A percentile compares a stretch with the other conserved stretches of the same genome.
These are phyloP conservation scores for Clavelina lepadiformis DNA, from an alignment of 23 tunicate genomes.

Conservation along the genomic window DNA sequence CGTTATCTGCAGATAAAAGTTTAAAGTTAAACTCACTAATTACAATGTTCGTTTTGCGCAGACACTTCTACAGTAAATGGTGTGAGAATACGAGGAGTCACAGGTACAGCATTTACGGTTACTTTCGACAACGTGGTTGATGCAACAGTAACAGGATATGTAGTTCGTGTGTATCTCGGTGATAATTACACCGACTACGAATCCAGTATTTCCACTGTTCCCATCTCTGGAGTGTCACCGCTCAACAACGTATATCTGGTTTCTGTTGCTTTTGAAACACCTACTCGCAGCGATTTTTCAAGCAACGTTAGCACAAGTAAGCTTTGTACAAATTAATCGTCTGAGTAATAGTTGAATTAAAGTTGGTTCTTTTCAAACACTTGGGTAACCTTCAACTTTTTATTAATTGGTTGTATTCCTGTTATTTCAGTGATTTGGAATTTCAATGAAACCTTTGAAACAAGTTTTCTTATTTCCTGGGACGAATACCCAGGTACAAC, in stretches of 20 bases:
- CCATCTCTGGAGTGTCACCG: slow-evolving; percentile 12
- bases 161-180: slow-evolving; percentile 4
- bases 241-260: slow-evolving; percentile 13
- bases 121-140: neutral
- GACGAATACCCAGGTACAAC: too few species aligned
- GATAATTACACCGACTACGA: neutral
- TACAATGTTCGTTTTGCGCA: too few species aligned
- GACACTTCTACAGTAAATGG: too few species aligned
- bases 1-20: too few species aligned
- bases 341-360: too few species aligned
- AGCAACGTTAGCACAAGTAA: slow-evolving; percentile 17
- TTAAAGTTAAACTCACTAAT: too few species aligned
- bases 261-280: slow-evolving; percentile 23
- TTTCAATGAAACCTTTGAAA: neutral
- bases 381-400: too few species aligned
- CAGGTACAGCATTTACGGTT: neutral
- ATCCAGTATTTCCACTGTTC: neutral
- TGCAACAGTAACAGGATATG: slow-evolving; percentile 19
- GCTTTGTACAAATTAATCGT: too few species aligned
- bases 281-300: slow-evolving; percentile 20
- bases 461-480: neutral
- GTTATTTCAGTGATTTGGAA: slow-evolving; percentile 20
- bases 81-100: too few species aligned
- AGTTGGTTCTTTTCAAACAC: too few species aligned
- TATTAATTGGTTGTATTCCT: too few species aligned